A percentile compares a stretch with the other conserved stretches of the same genome.
These are phyloP conservation scores for Thyatira batis DNA, from an alignment of 2,888 invertebrate species.

Conservation along the genomic window DNA sequence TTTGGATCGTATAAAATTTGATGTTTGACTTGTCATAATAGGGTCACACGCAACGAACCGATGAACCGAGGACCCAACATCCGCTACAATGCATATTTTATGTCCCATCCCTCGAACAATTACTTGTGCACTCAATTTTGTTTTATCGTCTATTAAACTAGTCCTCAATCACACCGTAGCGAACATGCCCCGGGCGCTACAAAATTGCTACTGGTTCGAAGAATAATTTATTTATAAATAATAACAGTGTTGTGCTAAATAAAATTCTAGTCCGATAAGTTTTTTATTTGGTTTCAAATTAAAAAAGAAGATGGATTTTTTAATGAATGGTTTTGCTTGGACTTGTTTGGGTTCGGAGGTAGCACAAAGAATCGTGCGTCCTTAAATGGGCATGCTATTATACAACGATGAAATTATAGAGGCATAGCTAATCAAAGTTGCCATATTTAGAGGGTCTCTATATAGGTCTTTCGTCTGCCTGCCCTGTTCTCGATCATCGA, in stretches of 20 bases:
- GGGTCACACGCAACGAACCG: neutral
- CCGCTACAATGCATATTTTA: neutral
- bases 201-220: neutral
- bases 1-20: too few relatives aligned
- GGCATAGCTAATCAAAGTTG: neutral
- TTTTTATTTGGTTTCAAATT: neutral
- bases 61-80: neutral
- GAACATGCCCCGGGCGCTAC: slow-evolving; percentile 6
- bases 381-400: neutral
- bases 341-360: neutral
- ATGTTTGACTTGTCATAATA: too few relatives aligned
- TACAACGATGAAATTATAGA: neutral
- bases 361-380: neutral
- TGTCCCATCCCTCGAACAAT: slow-evolving; percentile 24
- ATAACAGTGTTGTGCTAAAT: neutral
- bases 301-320: neutral
- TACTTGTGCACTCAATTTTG: slow-evolving; percentile 42
- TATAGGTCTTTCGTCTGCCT: too few relatives aligned
- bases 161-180: slow-evolving; percentile 28
- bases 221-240: neutral
- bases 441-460: neutral
- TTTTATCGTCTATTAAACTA: slow-evolving; percentile 46
- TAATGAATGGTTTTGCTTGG: neutral
- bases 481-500: too few relatives aligned
- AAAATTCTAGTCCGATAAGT: neutral